Base-by-base conservation (phyloP, 2,797 vertebrate species). In the Antrozous pallidus region DNA sequence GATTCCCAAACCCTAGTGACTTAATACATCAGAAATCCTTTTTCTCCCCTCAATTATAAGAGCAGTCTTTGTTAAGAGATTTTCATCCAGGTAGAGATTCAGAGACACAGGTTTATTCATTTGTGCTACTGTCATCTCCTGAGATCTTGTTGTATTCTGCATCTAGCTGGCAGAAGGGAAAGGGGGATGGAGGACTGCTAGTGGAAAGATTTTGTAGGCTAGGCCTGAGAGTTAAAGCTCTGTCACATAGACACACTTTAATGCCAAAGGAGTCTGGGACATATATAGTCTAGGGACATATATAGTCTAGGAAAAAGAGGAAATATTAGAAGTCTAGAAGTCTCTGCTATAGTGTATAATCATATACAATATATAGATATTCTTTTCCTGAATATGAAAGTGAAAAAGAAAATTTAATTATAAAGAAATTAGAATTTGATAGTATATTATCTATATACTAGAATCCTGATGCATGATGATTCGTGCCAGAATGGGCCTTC, bases 361-460 rank as follows among this genome's bases (percentile, higher is more conserved):
- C 33, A 31, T 74, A 85, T 77, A 11, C 8, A 88, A 42, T 75
- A n/a, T 14, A 79, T 18, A 91, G 71, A 79, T 79, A 24, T 36
- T 67, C 26, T 77, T 80, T 67, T 67, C 36, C 4, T 90, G n/a
- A 61, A 73, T 84, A 71, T 77, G 49, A 87, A 78, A 88, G 26
- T 49, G 2, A 65, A 78, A 78, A n/a, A 58, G 42, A 42, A 42
- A 42, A 42, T 42, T 90, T 78, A 54, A 73, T 74, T 78, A 45
- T 86, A 79, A 87, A 74, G 61, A 6, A 86, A 69, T 92, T 93
- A 91, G 31, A 93, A 58, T 81, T 20, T 45, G 20, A 78, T 14
- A 80, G 47, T 81, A 0, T 91, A 54, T 81, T 31, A 67, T 49
- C 47, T 49, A 49, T 49, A 17, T 49, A 49, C 47, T 49, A 49